phyloP scores from a whole-genome alignment of 2,113 vertebrate species.

The Embiotoca jacksoni region DNA sequence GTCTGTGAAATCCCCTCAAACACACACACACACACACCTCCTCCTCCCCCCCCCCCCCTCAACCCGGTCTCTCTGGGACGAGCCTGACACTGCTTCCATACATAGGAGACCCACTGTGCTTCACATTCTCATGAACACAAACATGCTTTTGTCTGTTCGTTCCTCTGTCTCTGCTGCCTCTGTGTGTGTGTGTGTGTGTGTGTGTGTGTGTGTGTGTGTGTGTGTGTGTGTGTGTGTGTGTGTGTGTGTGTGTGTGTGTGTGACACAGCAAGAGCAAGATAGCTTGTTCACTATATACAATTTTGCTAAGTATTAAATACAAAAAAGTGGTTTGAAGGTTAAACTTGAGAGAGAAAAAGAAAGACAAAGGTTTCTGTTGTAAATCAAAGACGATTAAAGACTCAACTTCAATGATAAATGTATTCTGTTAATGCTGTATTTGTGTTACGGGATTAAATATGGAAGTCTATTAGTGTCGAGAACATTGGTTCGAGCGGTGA shows the following conservation, averaged over 20 bases:
- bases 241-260: slow-evolving; percentile 28
- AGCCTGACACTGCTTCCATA: slow-evolving; percentile 76
- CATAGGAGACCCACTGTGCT: slow-evolving; percentile 81
- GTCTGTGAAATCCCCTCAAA: slow-evolving; percentile 46
- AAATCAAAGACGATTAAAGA: background rate
- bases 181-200: slow-evolving; percentile 52
- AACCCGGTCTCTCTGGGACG: slow-evolving; percentile 50
- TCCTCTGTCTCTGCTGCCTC: slow-evolving; percentile 54
- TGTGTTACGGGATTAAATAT: background rate
- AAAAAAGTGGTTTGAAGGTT: too few species aligned
- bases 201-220: slow-evolving; percentile 45
- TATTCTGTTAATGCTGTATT: background rate
- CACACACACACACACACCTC: background rate
- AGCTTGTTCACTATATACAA: background rate
- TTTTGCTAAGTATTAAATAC: slow-evolving; percentile 6
- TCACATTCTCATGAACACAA: slow-evolving; percentile 82
- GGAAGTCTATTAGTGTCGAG: slow-evolving; percentile 10
- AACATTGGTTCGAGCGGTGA: background rate
- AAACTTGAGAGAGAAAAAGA: background rate
- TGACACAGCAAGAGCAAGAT: background rate
- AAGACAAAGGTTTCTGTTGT: too few species aligned
- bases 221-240: slow-evolving; percentile 43
- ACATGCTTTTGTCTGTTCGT: slow-evolving; percentile 79
- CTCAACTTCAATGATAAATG: background rate
- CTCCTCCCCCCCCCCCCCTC: slow-evolving; percentile 8